Conservation (phyloP, 2,888 invertebrate species). For the Harpagoxenus sublaevis region DNA sequence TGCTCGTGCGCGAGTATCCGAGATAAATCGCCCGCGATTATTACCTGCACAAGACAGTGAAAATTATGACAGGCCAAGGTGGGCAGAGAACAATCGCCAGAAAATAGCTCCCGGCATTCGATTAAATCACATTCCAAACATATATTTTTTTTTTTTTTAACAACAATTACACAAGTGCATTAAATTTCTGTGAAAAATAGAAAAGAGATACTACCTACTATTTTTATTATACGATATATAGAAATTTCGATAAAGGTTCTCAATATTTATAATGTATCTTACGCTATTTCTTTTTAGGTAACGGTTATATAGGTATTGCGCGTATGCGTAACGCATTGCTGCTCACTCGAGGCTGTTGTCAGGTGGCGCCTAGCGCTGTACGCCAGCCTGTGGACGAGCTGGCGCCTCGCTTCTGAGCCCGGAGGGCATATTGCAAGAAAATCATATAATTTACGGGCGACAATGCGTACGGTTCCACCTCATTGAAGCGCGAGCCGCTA, state of each 20-base stretch:
- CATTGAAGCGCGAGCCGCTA: conserved; percentile 70
- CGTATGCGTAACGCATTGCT: not conserved
- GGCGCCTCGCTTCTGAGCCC: conserved; percentile 64
- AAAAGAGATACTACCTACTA: no score
- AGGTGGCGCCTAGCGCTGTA: conserved; percentile 49
- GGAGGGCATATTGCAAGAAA: conserved; percentile 61
- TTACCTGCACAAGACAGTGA: conserved; percentile 72
- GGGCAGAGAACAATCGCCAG: conserved; percentile 43
- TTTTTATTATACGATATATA: not conserved
- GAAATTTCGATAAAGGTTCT: not conserved
- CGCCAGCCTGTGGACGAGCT: conserved; percentile 55
- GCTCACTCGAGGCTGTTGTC: conserved; percentile 37
- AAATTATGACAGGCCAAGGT: conserved; percentile 66
- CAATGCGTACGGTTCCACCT: conserved; percentile 74
- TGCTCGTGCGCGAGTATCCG: conserved; percentile 55
- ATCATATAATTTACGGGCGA: conserved; percentile 74
- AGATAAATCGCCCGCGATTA: conserved; percentile 77
- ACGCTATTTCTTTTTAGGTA: not conserved
- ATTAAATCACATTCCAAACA: conserved; percentile 72
- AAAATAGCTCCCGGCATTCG: conserved; percentile 44
- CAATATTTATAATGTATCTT: not conserved
- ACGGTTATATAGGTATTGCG: not conserved
- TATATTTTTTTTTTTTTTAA: conserved; percentile 16
- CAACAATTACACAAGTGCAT: not conserved
- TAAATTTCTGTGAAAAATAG: not conserved